These are phyloP conservation scores for Chaetura pelagica DNA, from an alignment of 2,113 vertebrate genomes.

Conservation along the genomic window DNA sequence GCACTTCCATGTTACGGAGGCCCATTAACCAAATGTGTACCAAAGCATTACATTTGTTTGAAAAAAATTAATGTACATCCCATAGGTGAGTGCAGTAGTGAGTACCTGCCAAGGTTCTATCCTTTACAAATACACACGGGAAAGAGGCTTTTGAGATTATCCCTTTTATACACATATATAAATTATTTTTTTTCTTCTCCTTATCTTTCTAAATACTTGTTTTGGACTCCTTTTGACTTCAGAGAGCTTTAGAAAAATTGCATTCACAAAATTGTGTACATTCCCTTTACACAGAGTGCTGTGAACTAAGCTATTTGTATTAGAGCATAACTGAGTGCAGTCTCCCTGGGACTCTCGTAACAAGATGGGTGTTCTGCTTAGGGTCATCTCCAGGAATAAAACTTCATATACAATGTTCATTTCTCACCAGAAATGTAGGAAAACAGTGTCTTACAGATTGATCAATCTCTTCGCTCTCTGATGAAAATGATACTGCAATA, in stretches of 20 bases:
- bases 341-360: background rate
- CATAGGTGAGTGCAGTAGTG: background rate
- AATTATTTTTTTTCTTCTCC: background rate
- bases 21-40: conserved; percentile 63
- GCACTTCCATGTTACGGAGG: conserved; percentile 4
- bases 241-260: background rate
- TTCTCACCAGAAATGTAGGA: background rate
- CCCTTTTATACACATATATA: background rate
- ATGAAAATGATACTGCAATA: background rate
- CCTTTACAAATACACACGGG: background rate
- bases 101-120: background rate
- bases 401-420: background rate
- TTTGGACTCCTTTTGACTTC: background rate
- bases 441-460: background rate
- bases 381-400: background rate
- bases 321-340: background rate
- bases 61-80: background rate
- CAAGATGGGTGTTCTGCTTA: background rate
- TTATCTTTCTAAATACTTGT: background rate
- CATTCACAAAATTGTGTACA: background rate
- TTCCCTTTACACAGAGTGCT: background rate
- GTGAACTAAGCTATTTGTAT: background rate
- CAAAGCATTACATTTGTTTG: conserved; percentile 58
- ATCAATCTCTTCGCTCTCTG: background rate
- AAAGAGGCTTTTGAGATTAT: background rate